Evolutionary conservation across 2,888 invertebrate genomes (phyloP).

Genomic region (Pardosa pseudoannulata): DNA sequence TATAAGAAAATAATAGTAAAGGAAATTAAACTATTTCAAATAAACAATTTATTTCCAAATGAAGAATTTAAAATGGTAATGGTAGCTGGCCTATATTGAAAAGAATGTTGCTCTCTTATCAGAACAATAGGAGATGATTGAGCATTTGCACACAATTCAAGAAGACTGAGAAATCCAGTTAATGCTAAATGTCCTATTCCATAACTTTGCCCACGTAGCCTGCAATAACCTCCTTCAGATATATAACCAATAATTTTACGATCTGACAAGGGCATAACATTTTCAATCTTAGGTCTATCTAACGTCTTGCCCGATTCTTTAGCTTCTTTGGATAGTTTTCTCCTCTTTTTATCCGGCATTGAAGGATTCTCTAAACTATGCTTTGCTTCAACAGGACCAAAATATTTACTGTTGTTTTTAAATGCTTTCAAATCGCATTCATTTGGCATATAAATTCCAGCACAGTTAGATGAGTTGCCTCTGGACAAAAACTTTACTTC

Average conservation of each 20-base stretch:
- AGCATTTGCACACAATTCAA: slow-evolving; percentile 22
- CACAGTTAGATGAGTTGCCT: slow-evolving; percentile 39
- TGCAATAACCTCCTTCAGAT: slow-evolving; percentile 55
- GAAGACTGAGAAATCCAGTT: slow-evolving; percentile 33
- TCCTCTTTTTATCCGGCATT: background rate
- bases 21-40: no score
- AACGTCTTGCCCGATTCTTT: background rate
- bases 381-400: slow-evolving; percentile 50
- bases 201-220: slow-evolving; percentile 22
- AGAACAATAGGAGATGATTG: slow-evolving; percentile 35
- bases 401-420: slow-evolving; percentile 14
- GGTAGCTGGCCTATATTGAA: slow-evolving; percentile 41
- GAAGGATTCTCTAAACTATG: background rate
- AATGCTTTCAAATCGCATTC: slow-evolving; percentile 27
- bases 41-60: no score
- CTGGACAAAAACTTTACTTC: slow-evolving; percentile 21
- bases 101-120: slow-evolving; percentile 49
- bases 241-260: slow-evolving; percentile 65
- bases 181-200: slow-evolving; percentile 61
- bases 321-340: background rate
- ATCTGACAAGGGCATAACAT: slow-evolving; percentile 16
- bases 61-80: no score
- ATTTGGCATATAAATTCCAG: slow-evolving; percentile 42
- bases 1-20: no score
- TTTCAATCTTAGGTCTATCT: slow-evolving; percentile 34